Conservation (phyloP, 2,888 invertebrate genomes). For the Stenodera caucasica region DNA sequence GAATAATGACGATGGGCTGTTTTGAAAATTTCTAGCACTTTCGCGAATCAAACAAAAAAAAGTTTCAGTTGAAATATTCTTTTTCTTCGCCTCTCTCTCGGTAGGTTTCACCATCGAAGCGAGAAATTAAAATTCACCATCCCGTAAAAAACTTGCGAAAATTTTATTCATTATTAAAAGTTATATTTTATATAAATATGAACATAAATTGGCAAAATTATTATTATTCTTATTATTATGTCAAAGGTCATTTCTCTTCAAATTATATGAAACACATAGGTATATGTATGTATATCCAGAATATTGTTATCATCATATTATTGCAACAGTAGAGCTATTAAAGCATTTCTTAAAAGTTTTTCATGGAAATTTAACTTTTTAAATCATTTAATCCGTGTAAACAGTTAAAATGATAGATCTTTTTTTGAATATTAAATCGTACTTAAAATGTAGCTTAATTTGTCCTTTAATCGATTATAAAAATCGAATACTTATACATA, state of each 20-base stretch:
- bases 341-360: too few relatives aligned
- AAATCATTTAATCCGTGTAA: background rate
- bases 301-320: too few relatives aligned
- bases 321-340: too few relatives aligned
- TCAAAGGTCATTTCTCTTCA: background rate
- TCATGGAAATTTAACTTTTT: too few relatives aligned
- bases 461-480: background rate
- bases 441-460: background rate
- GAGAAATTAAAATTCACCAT: conserved; percentile 2
- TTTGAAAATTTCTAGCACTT: background rate
- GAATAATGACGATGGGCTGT: too few relatives aligned
- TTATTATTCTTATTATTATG: background rate
- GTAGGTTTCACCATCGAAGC: background rate
- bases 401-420: background rate
- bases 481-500: too few relatives aligned
- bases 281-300: too few relatives aligned
- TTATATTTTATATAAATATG: too few relatives aligned
- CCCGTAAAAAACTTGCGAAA: background rate
- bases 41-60: background rate
- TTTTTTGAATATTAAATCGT: background rate
- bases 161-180: too few relatives aligned
- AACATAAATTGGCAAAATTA: background rate
- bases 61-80: background rate
- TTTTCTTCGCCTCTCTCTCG: background rate
- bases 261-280: background rate